Conservation (phyloP, 1,140 invertebrate genomes). For the Wasmannia auropunctata region DNA sequence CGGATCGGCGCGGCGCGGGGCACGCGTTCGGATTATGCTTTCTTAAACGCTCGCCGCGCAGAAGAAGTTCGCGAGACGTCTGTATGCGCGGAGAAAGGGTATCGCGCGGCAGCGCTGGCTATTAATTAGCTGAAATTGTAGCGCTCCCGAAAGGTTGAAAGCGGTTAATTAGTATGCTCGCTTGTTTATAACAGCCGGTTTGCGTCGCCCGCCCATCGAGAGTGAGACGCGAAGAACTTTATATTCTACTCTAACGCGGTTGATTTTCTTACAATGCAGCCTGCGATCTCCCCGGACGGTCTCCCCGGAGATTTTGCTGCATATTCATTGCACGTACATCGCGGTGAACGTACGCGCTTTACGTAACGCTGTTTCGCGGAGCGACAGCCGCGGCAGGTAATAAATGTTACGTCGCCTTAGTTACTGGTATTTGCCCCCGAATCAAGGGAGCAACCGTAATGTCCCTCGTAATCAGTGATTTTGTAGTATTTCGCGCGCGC, state of each 20-base stretch:
- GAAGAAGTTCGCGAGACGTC: slow-evolving; percentile 25
- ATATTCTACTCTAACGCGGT: slow-evolving; percentile 46
- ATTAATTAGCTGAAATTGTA: slow-evolving; percentile 56
- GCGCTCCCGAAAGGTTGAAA: slow-evolving; percentile 46
- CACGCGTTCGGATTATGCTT: slow-evolving; percentile 57
- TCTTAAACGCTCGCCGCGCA: slow-evolving; percentile 37
- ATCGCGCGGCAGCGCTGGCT: slow-evolving; percentile 21
- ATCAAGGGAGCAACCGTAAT: slow-evolving; percentile 56
- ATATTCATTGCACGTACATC: slow-evolving; percentile 53
- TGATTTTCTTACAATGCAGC: slow-evolving; percentile 54
- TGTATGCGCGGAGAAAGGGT: neutral
- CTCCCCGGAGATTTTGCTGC: slow-evolving; percentile 44
- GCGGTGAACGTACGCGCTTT: slow-evolving; percentile 55
- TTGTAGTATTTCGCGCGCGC: neutral
- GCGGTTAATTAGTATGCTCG: slow-evolving; percentile 58
- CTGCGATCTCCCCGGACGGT: slow-evolving; percentile 43
- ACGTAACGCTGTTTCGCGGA: slow-evolving; percentile 49
- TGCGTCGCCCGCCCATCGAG: slow-evolving; percentile 27
- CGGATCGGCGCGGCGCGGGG: slow-evolving; percentile 30
- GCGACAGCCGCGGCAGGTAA: slow-evolving; percentile 52
- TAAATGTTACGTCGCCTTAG: slow-evolving; percentile 59
- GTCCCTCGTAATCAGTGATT: slow-evolving; percentile 62
- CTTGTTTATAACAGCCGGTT: slow-evolving; percentile 52
- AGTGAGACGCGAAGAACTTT: slow-evolving; percentile 37
- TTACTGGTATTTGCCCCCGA: slow-evolving; percentile 47